These are phyloP conservation scores for Scolanthus callimorphus DNA, from an alignment of 92 coral and sea anemone genomes.

Conservation along the genomic window DNA sequence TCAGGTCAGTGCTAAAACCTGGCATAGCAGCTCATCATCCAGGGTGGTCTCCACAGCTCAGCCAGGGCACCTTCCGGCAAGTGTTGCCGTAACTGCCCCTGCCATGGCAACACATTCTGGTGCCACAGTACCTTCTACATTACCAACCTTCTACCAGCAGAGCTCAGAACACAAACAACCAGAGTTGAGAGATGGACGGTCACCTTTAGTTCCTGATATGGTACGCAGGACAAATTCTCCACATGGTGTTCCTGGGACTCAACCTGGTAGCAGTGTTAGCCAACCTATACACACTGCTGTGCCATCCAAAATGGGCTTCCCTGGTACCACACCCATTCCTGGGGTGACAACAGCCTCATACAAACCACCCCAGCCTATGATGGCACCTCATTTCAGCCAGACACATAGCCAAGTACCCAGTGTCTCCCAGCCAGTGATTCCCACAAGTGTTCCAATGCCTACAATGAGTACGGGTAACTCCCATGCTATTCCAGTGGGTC, in stretches of 20 bases:
- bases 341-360: conserved; percentile 20
- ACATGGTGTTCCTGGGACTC: conserved; percentile 36
- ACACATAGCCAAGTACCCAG: conserved; percentile 18
- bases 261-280: conserved; percentile 10
- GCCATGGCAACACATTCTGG: conserved; percentile 29
- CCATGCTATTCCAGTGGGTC: conserved; percentile 5
- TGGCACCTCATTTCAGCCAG: conserved; percentile 42
- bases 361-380: conserved; percentile 22
- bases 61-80: conserved; percentile 22
- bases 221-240: conserved; percentile 43
- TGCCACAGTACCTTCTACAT: conserved; percentile 27
- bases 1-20: conserved; percentile 39
- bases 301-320: conserved; percentile 40
- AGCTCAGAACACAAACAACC: conserved; percentile 39
- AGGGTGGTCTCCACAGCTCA: conserved; percentile 22
- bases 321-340: conserved; percentile 35
- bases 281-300: conserved; percentile 39
- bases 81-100: conserved; percentile 39
- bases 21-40: conserved; percentile 37
- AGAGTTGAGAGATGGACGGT: conserved; percentile 45
- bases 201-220: conserved; percentile 43
- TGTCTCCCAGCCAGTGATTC: conserved; percentile 20
- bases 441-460: background rate
- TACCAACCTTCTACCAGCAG: conserved; percentile 43
- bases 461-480: background rate